A percentile compares a stretch with the other conserved stretches of the same genome.
Conservation (phyloP, 2,113 vertebrate genomes). For the Ptilonorhynchus violaceus region DNA sequence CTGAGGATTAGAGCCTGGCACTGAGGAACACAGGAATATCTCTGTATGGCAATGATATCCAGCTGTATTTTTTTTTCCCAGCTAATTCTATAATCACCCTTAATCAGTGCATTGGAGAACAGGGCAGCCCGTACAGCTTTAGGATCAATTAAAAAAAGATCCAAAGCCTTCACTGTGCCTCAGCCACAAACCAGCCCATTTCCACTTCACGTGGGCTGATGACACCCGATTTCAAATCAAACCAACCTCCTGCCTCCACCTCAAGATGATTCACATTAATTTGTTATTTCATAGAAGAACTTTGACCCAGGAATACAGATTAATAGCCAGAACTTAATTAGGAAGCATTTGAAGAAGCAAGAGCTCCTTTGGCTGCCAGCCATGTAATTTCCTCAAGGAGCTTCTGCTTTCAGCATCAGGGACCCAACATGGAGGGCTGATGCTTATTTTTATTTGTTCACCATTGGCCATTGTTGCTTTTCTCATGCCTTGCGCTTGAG, state of each 20-base stretch:
- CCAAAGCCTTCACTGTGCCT: background rate
- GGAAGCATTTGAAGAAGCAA: slow-evolving; percentile 24
- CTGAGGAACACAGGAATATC: background rate
- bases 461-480: background rate
- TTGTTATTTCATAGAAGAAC: slow-evolving; percentile 26
- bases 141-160: background rate
- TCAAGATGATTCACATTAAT: background rate
- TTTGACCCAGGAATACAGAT: background rate
- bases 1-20: background rate
- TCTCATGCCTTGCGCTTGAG: background rate
- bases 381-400: slow-evolving; percentile 1
- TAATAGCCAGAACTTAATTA: slow-evolving; percentile 60
- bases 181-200: background rate
- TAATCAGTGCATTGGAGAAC: background rate
- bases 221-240: background rate
- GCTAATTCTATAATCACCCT: background rate
- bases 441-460: background rate
- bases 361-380: slow-evolving; percentile 42
- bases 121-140: background rate
- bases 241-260: background rate
- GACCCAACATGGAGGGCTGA: background rate
- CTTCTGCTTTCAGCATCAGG: background rate
- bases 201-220: background rate
- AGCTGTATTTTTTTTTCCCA: background rate
- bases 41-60: background rate